Percentiles rank a stretch among this genome's conserved stretches.
These are phyloP conservation scores for Mus pahari DNA, from an alignment of 2,113 vertebrate genomes.

Conservation along the genomic window DNA sequence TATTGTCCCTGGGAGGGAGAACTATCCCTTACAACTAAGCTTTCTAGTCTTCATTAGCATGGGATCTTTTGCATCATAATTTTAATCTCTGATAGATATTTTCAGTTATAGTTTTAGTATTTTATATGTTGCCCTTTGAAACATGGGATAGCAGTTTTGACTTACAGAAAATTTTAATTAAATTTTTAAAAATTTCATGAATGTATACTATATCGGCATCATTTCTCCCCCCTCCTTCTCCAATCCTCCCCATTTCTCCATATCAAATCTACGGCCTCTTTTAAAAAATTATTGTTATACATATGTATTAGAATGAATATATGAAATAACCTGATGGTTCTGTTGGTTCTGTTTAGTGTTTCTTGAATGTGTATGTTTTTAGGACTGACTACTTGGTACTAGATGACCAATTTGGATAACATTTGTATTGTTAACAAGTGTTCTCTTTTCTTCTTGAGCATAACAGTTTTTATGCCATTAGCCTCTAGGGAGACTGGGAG, in stretches of 20 bases:
- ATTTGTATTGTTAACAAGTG: constrained; percentile 46
- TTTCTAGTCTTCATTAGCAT: neutral
- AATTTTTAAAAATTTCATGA: neutral
- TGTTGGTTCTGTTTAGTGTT: neutral
- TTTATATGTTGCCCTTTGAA: neutral
- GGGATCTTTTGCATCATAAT: neutral
- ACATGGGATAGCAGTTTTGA: neutral
- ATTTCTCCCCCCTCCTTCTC: neutral
- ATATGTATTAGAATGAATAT: neutral
- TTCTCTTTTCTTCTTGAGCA: constrained; percentile 74
- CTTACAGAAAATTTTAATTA: neutral
- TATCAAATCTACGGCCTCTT: neutral
- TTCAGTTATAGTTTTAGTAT: neutral
- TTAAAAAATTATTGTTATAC: neutral
- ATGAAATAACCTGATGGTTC: neutral
- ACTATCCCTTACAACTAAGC: neutral
- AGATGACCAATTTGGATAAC: constrained; percentile 27
- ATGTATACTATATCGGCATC: neutral
- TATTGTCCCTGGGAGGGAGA: neutral
- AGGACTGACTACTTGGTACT: neutral
- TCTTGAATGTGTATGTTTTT: neutral
- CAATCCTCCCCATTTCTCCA: neutral
- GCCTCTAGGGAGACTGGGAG: constrained; percentile 96
- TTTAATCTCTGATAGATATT: constrained; percentile 36
- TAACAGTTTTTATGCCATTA: constrained; percentile 81